These are phyloP conservation scores for Squalus acanthias DNA, from an alignment of 2,797 vertebrate genomes.

Conservation along the genomic window DNA sequence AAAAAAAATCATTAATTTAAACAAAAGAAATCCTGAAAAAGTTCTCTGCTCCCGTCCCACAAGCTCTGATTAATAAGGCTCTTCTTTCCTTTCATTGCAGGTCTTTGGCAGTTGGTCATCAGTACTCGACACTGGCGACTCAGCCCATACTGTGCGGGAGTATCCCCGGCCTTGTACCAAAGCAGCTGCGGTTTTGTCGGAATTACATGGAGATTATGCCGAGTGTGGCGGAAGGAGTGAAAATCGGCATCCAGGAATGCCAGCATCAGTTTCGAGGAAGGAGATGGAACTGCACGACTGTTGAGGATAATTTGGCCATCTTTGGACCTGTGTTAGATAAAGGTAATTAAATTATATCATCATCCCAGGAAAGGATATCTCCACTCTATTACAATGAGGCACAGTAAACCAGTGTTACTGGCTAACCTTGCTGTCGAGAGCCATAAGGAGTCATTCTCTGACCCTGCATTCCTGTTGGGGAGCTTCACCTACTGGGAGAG, in stretches of 20 bases:
- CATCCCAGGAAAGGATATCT: neutral
- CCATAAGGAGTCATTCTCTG: too few species aligned
- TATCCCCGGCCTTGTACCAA: constrained; percentile 92
- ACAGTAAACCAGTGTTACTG: neutral
- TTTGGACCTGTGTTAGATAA: constrained; percentile 94
- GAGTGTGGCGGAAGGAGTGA: constrained; percentile 89
- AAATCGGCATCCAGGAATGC: constrained; percentile 91
- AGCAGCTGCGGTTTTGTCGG: constrained; percentile 93
- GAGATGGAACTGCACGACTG: constrained; percentile 94
- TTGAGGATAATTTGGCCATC: constrained; percentile 88
- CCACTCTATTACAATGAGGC: neutral
- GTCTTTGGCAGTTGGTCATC: constrained; percentile 89
- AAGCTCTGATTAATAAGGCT: neutral
- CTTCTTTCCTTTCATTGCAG: constrained; percentile 51
- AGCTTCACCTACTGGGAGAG: neutral
- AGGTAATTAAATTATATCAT: constrained; percentile 60
- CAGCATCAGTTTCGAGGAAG: constrained; percentile 94
- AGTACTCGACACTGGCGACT: constrained; percentile 81
- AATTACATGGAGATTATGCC: constrained; percentile 99
- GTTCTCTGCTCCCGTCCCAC: neutral
- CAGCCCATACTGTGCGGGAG: constrained; percentile 89
- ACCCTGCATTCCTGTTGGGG: neutral
- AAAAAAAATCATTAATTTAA: neutral
- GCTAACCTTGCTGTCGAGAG: too few species aligned
- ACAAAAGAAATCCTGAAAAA: neutral